Evolutionary conservation across 1,140 invertebrate genomes (phyloP), one percentile per base, ranked within the genome.

Genomic region (Calephelis nemesis): DNA sequence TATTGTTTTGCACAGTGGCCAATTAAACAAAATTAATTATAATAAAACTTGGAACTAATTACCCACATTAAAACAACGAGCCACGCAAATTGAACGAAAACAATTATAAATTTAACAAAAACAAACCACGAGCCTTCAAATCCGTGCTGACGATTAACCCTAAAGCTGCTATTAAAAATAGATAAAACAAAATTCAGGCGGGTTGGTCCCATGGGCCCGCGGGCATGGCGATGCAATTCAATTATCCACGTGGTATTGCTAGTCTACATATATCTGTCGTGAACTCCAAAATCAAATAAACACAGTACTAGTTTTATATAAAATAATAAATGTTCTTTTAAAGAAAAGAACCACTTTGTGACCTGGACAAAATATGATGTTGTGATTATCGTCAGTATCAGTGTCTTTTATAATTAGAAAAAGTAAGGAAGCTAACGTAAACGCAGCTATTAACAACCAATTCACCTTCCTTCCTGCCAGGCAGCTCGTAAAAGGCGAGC

Each of bases 151-250:
- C 79, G 81, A 88, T 85, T 84, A 87, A 86, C 84, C 82, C 83
- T 79, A 74, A 75, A 82, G 73, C 69, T 65, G 76, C 73, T 76
- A 85, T 89, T 86, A 87, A 89, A 89, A 89, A 89, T 89, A 87
- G 83, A 87, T 89, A 87, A 80, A 87, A 86, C 81, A 84, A 86
- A 85, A 89, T 89, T 86, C 76, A 82, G 83, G 73, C 76, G 74
- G 73, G 76, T 73, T 71, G 67, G 75, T 85, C 85, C 78, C 82
- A 67, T 10, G 74, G 80, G 83, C 69, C 77, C 69, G 79, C 74
- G 80, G 82, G 82, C 79, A 82, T 52, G 72, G 69, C 79, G 66
- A 75, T 75, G 69, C 81, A 84, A 88, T 87, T 87, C 85, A 88
- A 87, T 87, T 86, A 87, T 73, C 65, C 60, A 70, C 73, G 45